Conservation (phyloP, 2,888 invertebrate genomes). For the Scaptomyza caliginosa region DNA sequence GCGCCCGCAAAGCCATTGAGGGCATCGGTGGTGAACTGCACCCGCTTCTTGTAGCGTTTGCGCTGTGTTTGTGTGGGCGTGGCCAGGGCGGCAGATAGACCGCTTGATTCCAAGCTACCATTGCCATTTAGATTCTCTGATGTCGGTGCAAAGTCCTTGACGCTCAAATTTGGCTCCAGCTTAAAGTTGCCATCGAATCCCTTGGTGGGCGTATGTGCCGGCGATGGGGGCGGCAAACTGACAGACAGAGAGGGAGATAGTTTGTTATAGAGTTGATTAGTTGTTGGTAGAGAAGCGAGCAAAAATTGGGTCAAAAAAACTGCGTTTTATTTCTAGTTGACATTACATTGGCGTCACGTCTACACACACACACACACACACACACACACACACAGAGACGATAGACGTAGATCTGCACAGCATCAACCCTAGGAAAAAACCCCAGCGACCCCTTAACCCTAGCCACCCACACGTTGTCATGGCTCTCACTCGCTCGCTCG, state of each 20-base stretch:
- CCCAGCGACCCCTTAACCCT: neutral
- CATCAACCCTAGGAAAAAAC: too few relatives aligned
- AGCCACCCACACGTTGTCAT: neutral
- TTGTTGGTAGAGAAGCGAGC: neutral
- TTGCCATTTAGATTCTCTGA: slow-evolving; percentile 62
- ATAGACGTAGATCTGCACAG: slow-evolving; percentile 11
- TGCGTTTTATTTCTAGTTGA: slow-evolving; percentile 27
- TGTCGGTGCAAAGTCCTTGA: slow-evolving; percentile 80
- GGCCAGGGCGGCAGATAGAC: slow-evolving; percentile 27
- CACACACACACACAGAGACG: neutral
- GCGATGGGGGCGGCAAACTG: slow-evolving; percentile 81
- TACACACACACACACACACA: slow-evolving; percentile 9
- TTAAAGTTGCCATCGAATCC: slow-evolving; percentile 83
- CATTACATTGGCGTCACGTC: slow-evolving; percentile 22
- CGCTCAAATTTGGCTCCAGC: slow-evolving; percentile 83
- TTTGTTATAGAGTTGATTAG: neutral
- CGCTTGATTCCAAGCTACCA: slow-evolving; percentile 31
- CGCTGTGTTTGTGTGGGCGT: slow-evolving; percentile 67
- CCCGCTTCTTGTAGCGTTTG: slow-evolving; percentile 82
- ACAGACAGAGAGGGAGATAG: neutral
- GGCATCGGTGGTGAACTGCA: slow-evolving; percentile 82
- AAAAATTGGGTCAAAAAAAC: slow-evolving; percentile 37
- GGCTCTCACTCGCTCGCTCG: neutral
- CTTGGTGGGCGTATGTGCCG: slow-evolving; percentile 82
- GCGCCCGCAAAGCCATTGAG: slow-evolving; percentile 72